Percentiles rank a stretch among this genome's conserved stretches.
Conservation (phyloP, 2,797 vertebrate species). For the Pogoniulus pusillus region DNA sequence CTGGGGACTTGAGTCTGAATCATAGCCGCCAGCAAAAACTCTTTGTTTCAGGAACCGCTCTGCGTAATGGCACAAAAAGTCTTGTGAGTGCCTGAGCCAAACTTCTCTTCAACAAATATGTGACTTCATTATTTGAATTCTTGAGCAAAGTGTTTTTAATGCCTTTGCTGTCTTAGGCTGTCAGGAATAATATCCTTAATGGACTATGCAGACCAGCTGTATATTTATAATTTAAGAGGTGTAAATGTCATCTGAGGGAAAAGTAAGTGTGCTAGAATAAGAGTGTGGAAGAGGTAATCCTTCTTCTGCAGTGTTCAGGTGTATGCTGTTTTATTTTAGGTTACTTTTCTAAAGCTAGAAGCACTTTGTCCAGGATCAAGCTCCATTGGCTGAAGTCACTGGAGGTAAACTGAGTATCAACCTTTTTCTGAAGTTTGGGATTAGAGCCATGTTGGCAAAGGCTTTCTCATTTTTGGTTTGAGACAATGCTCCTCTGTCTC, state of each 20-base stretch:
- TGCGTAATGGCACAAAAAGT: not conserved
- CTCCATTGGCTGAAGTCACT: not conserved
- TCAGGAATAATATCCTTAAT: not conserved
- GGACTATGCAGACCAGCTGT: not conserved
- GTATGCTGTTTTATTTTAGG: not conserved
- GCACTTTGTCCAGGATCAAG: not conserved
- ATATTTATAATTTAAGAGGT: not conserved
- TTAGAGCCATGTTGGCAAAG: not conserved
- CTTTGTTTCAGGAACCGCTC: not conserved
- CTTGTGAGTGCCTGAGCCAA: not conserved
- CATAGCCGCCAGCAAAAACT: conserved; percentile 23
- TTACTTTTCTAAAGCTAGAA: not conserved
- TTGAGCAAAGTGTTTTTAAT: not conserved
- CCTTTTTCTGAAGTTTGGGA: not conserved
- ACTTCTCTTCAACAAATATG: not conserved
- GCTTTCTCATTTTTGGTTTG: not conserved
- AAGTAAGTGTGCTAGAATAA: not conserved
- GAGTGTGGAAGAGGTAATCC: not conserved
- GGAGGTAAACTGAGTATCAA: not conserved
- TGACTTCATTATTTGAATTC: not conserved
- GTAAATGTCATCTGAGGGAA: not conserved
- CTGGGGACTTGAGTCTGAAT: conserved; percentile 8
- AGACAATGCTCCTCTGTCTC: not conserved
- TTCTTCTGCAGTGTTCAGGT: not conserved
- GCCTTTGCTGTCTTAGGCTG: not conserved